A percentile compares a stretch with the other conserved stretches of the same genome.
Evolutionary conservation across 64 coral and sea anemone genomes (phyloP).

Genomic region (Stylophora pistillata): DNA sequence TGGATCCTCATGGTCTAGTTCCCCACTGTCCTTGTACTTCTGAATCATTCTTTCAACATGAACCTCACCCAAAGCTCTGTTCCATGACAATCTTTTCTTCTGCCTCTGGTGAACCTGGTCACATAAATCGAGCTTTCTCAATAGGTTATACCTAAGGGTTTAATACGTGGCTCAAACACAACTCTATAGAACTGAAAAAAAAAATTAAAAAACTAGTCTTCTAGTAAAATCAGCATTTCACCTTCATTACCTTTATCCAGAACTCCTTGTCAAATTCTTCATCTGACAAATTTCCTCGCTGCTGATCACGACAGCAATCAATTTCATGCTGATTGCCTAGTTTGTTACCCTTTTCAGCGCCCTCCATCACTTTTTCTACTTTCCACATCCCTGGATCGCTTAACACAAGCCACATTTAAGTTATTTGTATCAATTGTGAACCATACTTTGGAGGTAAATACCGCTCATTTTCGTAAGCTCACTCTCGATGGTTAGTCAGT

Average conservation of each 20-base stretch:
- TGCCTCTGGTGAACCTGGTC: conserved; percentile 52
- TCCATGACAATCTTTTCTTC: conserved; percentile 40
- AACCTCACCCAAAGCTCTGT: conserved; percentile 68
- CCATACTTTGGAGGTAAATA: too few relatives aligned
- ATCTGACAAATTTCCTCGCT: conserved; percentile 24
- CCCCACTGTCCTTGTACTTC: conserved; percentile 67
- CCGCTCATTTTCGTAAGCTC: too few relatives aligned
- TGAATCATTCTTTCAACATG: conserved; percentile 64
- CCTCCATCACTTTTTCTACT: background rate
- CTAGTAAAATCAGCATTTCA: too few relatives aligned
- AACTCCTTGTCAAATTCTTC: conserved; percentile 84
- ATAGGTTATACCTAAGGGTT: too few relatives aligned
- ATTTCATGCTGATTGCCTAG: conserved; percentile 14
- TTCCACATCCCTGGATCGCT: too few relatives aligned
- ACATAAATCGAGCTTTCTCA: too few relatives aligned
- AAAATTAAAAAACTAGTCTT: too few relatives aligned
- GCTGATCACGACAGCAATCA: background rate
- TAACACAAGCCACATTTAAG: too few relatives aligned
- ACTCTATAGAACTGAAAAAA: too few relatives aligned
- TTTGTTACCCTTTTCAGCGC: background rate
- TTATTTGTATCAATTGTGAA: too few relatives aligned
- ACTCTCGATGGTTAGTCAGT: too few relatives aligned
- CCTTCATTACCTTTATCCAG: conserved; percentile 59
- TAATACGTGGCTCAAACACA: too few relatives aligned
- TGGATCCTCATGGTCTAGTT: conserved; percentile 50